Evolutionary conservation across 2,113 vertebrate species (phyloP).

Genomic region (Hippocampus zosterae): DNA sequence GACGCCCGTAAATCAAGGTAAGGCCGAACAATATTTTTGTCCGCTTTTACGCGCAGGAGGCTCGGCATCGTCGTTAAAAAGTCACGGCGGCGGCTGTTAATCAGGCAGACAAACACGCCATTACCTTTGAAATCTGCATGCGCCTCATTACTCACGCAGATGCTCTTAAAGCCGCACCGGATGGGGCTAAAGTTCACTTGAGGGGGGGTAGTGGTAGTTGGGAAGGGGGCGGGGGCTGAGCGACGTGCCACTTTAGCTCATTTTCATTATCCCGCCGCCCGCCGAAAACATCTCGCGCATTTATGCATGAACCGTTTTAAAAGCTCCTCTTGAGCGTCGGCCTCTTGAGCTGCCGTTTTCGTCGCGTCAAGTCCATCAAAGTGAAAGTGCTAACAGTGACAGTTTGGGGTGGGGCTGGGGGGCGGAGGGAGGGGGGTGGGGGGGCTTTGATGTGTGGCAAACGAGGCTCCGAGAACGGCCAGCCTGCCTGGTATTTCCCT

Average conservation of each 20-base stretch:
- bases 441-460: not conserved
- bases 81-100: conserved; percentile 54
- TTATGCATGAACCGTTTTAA: conserved; percentile 68
- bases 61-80: conserved; percentile 65
- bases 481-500: not conserved
- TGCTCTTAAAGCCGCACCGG: conserved; percentile 65
- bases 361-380: conserved; percentile 37
- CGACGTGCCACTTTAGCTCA: conserved; percentile 49
- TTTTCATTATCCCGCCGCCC: conserved; percentile 61
- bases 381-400: conserved; percentile 16
- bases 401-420: not conserved
- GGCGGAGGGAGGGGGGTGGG: not conserved
- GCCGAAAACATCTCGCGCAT: conserved; percentile 60
- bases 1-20: not conserved
- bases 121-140: conserved; percentile 60
- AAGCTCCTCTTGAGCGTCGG: conserved; percentile 51
- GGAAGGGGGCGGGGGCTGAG: conserved; percentile 29
- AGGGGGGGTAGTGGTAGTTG: conserved; percentile 24
- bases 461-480: not conserved
- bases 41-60: conserved; percentile 33
- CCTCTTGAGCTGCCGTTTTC: conserved; percentile 37
- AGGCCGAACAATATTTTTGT: conserved; percentile 1
- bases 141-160: conserved; percentile 71
- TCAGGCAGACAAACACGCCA: conserved; percentile 72
- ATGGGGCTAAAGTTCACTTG: conserved; percentile 66